A percentile compares a stretch with the other conserved stretches of the same genome.
Conservation (phyloP, 2,797 vertebrate genomes). For the Tenualosa ilisha region DNA sequence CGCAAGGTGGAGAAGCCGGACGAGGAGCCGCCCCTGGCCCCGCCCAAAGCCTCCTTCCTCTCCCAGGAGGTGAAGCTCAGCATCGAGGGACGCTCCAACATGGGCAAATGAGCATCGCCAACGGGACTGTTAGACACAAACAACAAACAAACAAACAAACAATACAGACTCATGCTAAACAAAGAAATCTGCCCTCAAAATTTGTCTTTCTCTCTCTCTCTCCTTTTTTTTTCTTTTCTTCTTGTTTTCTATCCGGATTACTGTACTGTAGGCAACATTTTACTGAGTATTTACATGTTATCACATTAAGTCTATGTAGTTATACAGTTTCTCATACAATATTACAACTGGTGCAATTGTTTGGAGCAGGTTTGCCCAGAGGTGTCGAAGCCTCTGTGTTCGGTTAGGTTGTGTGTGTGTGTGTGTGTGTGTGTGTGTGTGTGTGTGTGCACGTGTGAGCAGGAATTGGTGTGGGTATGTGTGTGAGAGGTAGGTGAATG, state of each 20-base stretch:
- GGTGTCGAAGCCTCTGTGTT: constrained; percentile 59
- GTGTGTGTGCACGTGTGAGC: neutral
- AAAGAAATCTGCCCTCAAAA: constrained; percentile 70
- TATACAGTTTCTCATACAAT: constrained; percentile 87
- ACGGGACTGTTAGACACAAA: constrained; percentile 60
- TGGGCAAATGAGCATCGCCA: constrained; percentile 87
- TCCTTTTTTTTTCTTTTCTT: constrained; percentile 32
- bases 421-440: neutral
- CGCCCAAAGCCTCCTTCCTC: constrained; percentile 96
- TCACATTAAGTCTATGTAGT: constrained; percentile 87
- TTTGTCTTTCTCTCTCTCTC: constrained; percentile 35
- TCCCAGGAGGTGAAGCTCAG: constrained; percentile 97
- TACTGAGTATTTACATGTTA: constrained; percentile 89
- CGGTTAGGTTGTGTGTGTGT: constrained; percentile 60
- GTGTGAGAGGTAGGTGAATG: neutral
- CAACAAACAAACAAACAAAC: constrained; percentile 45
- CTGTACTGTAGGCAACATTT: constrained; percentile 90
- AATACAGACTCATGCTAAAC: constrained; percentile 54
- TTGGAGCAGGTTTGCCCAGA: constrained; percentile 64
- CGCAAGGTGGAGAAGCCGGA: constrained; percentile 93
- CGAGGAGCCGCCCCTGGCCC: constrained; percentile 91
- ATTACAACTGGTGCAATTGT: constrained; percentile 81
- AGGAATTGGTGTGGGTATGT: neutral
- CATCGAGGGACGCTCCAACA: constrained; percentile 97
- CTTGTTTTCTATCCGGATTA: constrained; percentile 83